phyloP scores from a whole-genome alignment of 2,797 vertebrate genomes.

The Nannoperca australis region DNA sequence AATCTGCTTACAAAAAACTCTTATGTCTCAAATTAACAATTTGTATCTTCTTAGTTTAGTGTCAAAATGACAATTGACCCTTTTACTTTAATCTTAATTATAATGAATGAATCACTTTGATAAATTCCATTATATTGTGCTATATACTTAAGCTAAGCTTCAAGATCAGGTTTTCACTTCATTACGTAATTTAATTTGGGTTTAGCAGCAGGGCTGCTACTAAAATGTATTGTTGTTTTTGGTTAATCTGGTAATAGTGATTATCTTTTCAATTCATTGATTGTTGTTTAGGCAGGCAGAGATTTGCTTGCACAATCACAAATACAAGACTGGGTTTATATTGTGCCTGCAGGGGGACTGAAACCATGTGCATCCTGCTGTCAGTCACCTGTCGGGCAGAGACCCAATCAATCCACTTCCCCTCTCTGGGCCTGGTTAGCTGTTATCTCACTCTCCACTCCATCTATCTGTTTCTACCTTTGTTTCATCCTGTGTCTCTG shows the following conservation, averaged over 20 bases:
- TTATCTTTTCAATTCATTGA: too few species aligned
- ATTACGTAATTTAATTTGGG: not conserved
- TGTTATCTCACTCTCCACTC: slow-evolving; percentile 43
- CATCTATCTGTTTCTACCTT: slow-evolving; percentile 24
- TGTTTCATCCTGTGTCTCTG: slow-evolving; percentile 4
- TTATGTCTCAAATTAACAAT: not conserved
- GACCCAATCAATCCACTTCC: slow-evolving; percentile 62
- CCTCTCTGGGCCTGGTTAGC: slow-evolving; percentile 38
- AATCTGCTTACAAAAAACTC: not conserved
- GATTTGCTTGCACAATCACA: slow-evolving; percentile 34
- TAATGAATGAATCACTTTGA: not conserved
- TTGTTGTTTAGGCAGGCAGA: not conserved
- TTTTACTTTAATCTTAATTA: not conserved
- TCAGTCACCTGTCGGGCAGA: slow-evolving; percentile 65
- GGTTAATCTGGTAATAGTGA: too few species aligned
- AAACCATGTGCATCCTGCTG: slow-evolving; percentile 51
- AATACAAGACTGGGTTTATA: slow-evolving; percentile 38
- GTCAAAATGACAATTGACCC: too few species aligned
- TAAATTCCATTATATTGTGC: too few species aligned
- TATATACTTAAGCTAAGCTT: too few species aligned
- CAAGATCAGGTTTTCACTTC: not conserved
- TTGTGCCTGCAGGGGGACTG: slow-evolving; percentile 36
- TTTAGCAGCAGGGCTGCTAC: not conserved
- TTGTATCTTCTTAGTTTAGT: too few species aligned
- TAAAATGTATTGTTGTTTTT: not conserved